Percentiles rank a stretch among this genome's conserved stretches.
Conservation (phyloP, 92 coral and sea anemone genomes). For the Porites cylindrica region DNA sequence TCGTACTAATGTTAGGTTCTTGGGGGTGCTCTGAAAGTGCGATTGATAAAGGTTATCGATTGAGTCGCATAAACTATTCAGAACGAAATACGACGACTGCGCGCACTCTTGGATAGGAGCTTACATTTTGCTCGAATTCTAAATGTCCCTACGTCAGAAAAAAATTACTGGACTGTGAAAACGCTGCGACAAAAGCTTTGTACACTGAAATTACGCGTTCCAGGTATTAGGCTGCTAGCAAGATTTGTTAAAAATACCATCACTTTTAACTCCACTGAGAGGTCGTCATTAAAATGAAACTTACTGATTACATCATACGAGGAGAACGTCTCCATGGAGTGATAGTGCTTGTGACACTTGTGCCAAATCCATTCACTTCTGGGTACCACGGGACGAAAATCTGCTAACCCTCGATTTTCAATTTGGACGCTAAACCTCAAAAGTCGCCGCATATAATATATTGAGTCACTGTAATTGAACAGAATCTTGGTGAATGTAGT, state of each 20-base stretch:
- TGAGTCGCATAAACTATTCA: no score
- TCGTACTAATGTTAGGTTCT: no score
- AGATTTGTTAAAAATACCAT: not conserved
- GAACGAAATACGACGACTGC: no score
- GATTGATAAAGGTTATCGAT: no score
- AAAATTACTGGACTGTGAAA: no score
- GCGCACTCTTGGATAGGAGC: no score
- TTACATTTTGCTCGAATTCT: no score
- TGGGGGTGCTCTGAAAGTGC: no score
- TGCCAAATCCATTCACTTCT: constrained; percentile 87
- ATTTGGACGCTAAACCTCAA: constrained; percentile 83
- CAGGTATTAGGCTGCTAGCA: no score
- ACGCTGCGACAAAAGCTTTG: no score
- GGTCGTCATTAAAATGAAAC: not conserved
- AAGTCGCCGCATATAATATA: constrained; percentile 63
- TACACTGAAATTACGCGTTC: no score
- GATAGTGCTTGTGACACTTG: constrained; percentile 88
- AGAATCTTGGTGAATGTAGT: not conserved
- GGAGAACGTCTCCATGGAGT: constrained; percentile 93
- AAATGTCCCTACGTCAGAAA: no score
- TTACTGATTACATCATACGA: constrained; percentile 77
- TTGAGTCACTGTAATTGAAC: constrained; percentile 4
- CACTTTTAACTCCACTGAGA: not conserved
- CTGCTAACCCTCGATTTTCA: constrained; percentile 85
- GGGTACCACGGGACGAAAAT: constrained; percentile 79